Base-by-base conservation (phyloP, 2,888 invertebrate genomes). In the Neelides folsomi region DNA sequence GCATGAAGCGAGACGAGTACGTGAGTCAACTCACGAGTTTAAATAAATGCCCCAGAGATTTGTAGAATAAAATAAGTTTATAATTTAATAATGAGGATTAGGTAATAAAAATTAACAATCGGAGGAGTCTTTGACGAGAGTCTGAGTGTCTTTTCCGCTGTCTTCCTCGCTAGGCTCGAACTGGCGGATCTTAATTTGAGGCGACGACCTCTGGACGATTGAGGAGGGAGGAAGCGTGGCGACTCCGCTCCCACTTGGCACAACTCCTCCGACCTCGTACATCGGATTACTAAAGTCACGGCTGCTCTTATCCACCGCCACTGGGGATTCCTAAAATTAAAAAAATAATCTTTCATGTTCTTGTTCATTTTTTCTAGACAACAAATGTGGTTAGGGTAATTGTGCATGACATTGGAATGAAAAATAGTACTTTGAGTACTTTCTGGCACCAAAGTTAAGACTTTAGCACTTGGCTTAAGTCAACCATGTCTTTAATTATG, bases 221-320 rank as follows among this genome's bases (percentile, higher is more conserved):
- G 83, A 84, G 63, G 86, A 84, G 41, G 88, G 87, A 39, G 86
- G 82, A 61, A 86, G 76, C 64, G 86, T 81, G 50, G 86, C 86
- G 59, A 83, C 49, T 48, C 40, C 46, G 41, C 51, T 51, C 20
- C 45, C 39, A 20, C 41, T 39, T 20, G 40, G 40, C 15, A 65
- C 67, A 51, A 63, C 68, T 57, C 73, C 71, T 64, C 74, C 66
- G 1, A 88, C 89, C 68, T 97, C 95, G 72, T 95, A 97, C 86
- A 95, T 93, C 45, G 95, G 95, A 74, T 97, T 97, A 67, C 88
- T 86, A 75, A 97, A 97, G 72, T 97, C 94, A 49, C 93, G 76
- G 53, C 27, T 27, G 27, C 27, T 27, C 27, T 27, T 27, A 27
- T 27, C 27, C 27, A 27, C 27, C 27, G 27, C 27, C 27, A 27